Evolutionary conservation across 2,113 vertebrate genomes (phyloP), one percentile per base, ranked within the genome.

Genomic region (Embiotoca jacksoni): DNA sequence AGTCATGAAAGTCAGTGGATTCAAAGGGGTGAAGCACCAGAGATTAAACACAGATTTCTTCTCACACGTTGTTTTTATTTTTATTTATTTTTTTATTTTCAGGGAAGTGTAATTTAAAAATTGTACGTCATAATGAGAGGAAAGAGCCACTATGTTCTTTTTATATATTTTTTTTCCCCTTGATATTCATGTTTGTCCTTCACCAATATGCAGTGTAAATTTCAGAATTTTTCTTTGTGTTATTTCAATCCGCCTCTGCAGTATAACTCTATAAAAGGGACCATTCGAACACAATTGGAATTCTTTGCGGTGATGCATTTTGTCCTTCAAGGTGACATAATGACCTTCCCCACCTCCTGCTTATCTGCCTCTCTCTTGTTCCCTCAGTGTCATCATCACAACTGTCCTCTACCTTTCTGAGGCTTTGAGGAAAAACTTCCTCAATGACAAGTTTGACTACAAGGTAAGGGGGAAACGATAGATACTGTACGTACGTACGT

Each of bases 361-460:
- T 47, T 15, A 23, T 37, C 15, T 69, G 2, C 36, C 1, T 85
- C 64, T 87, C 7, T 85, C 74, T 92, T 81, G 4, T 30, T 86
- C 54, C 83, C 89, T 61, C 76, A 99, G 98, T 81, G 97, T 99
- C 87, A 99, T 99, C 93, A 99, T 99, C 90, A 99, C 98, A 60
- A 99, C 98, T 23, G 96, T 99, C 56, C 95, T 99, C 67, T 99
- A 99, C 85, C 97, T 99, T 90, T 99, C 98, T 0, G 98, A 99
- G 63, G 98, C 98, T 41, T 95, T 99, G 92, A 96, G 98, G 68
- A 99, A 97, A 91, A 98, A 98, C 94, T 99, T 99, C 92, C 95
- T 99, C 91, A 97, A 94, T 89, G 98, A 99, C 86, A 97, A 96
- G 86, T 99, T 99, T 94, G 98, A 99, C 93, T 99, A 98, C 80